Evolutionary conservation across 2,797 vertebrate genomes (phyloP), one percentile per base, ranked within the genome.

Genomic region (Eidolon dupreanum): DNA sequence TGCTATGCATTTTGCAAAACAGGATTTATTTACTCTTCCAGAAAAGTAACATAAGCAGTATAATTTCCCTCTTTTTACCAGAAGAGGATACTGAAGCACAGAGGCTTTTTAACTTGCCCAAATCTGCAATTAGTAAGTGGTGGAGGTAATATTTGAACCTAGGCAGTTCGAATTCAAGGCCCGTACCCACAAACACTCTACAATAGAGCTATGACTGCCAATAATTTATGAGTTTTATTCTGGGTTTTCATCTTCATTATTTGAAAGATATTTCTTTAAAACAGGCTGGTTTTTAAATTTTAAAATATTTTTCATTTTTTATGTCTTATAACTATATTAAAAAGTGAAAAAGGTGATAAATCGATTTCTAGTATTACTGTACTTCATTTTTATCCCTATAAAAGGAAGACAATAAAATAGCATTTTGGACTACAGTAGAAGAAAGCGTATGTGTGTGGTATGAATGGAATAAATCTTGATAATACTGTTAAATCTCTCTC

Each of bases 241-340:
- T 92, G 22, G 6, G 8, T 51, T 88, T 96, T 86, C 61, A 57
- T 43, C 22, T 87, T 90, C 87, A 88, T 84, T n/a, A 92, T 33
- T 66, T 43, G 38, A 95, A 75, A 12, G 24, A 8, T 75, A 8
- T 86, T 90, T 88, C 31, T 95, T 51, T 36, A 81, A 92, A 78
- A 73, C 12, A 46, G 49, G 12, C 13, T 66, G 36, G 26, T 1
- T 90, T 90, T 97, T 46, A 84, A 59, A 63, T 93, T 91, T 63
- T n/a, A 38, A 90, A 68, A 74, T 88, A 63, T 41, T 89, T 95
- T 94, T 36, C 36, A 68, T 68, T 88, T 88, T 65, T 41, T 86
- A 55, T 79, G 57, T 65, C 38, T 41, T 71, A 89, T 38, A 75
- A 53, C 8, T 81, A 68, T 43, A 74, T 89, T 90, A 74, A 91